Evolutionary conservation across 2,113 vertebrate species (phyloP).

Genomic region (Trichomycterus rosablanca): DNA sequence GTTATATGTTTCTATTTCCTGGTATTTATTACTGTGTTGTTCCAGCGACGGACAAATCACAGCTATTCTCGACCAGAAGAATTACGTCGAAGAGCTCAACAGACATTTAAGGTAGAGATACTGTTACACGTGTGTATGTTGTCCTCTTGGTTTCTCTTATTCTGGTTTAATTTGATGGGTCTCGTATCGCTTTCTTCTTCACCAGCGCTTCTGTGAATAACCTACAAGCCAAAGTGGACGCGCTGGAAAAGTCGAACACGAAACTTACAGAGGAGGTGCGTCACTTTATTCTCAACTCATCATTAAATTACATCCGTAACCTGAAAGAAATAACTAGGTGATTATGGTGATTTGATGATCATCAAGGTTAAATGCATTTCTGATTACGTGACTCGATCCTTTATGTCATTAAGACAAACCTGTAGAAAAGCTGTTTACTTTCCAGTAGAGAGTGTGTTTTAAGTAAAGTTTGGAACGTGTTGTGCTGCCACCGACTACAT

Average conservation of each 20-base stretch:
- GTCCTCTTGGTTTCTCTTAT: constrained; percentile 9
- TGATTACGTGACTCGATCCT: no score
- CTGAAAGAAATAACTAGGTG: neutral
- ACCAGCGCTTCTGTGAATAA: constrained; percentile 93
- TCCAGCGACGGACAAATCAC: constrained; percentile 92
- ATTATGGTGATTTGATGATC: no score
- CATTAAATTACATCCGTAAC: neutral
- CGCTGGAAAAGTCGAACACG: constrained; percentile 96
- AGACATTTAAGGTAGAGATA: constrained; percentile 86
- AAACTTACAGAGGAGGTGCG: constrained; percentile 93
- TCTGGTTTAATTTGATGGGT: neutral
- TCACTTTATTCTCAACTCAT: no score
- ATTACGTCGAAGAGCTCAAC: constrained; percentile 97
- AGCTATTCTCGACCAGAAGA: constrained; percentile 97
- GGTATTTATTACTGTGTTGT: constrained; percentile 1
- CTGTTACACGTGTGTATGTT: constrained; percentile 1
- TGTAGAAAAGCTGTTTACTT: no score
- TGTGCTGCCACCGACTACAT: no score
- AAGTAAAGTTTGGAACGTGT: no score
- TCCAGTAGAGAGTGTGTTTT: no score
- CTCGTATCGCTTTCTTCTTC: constrained; percentile 22
- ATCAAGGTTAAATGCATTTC: no score
- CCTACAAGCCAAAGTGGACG: constrained; percentile 94
- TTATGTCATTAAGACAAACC: no score
- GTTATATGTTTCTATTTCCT: no score